These are phyloP conservation scores for Mimumesa dahlbomi DNA, from an alignment of 2,888 invertebrate species.

Conservation along the genomic window DNA sequence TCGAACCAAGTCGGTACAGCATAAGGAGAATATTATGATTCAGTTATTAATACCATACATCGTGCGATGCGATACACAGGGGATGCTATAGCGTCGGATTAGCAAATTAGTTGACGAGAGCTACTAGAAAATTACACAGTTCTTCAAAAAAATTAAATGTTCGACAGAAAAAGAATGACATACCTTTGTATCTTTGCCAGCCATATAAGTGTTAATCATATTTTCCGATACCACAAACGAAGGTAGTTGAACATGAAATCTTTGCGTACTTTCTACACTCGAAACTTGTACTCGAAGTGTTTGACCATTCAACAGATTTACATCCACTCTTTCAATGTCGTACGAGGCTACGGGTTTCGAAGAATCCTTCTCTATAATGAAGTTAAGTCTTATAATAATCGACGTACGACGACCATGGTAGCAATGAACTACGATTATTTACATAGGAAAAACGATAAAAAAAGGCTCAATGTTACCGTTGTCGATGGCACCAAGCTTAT, in stretches of 20 bases:
- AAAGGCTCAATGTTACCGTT: constrained; percentile 39
- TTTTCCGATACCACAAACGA: constrained; percentile 73
- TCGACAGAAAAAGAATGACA: constrained; percentile 34
- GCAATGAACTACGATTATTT: no score
- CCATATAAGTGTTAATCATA: constrained; percentile 70
- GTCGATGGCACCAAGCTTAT: constrained; percentile 8
- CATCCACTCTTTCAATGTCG: constrained; percentile 73
- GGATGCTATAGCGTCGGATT: no score
- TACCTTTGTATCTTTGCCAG: constrained; percentile 70
- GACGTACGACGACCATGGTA: no score
- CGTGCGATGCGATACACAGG: constrained; percentile 61
- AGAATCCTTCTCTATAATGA: constrained; percentile 26
- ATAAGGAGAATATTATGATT: no score
- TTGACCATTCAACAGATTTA: constrained; percentile 80
- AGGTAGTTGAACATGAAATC: constrained; percentile 80
- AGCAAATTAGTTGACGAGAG: no score
- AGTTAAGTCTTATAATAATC: constrained; percentile 4
- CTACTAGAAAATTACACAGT: no score
- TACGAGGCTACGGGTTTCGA: neutral
- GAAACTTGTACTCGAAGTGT: constrained; percentile 79
- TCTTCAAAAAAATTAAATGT: neutral
- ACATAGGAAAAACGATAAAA: no score
- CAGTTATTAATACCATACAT: constrained; percentile 71
- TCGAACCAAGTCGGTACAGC: no score
- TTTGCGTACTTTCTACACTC: constrained; percentile 77